Evolutionary conservation across 2,113 vertebrate genomes (phyloP).

Genomic region (Leptobrachium ailaonicum): DNA sequence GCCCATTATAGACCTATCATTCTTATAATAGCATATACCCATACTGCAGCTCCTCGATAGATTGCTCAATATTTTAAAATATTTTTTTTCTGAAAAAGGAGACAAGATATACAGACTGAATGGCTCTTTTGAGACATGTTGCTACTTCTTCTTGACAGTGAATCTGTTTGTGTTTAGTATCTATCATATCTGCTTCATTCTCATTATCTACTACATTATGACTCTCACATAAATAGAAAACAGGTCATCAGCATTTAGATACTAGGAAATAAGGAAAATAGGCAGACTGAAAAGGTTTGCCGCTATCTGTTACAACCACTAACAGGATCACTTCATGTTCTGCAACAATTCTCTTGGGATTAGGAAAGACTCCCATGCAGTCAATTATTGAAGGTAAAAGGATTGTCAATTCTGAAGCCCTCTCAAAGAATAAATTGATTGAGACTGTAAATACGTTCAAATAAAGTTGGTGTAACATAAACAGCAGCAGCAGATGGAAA

Average conservation of each 20-base stretch:
- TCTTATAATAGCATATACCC: no score
- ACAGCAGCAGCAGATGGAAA: slow-evolving; percentile 24
- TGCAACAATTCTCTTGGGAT: not conserved
- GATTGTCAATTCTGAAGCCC: slow-evolving; percentile 23
- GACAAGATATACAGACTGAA: no score
- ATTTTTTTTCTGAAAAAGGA: no score
- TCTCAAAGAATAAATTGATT: slow-evolving; percentile 13
- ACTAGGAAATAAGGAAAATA: slow-evolving; percentile 5
- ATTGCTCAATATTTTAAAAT: no score
- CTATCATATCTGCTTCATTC: not conserved
- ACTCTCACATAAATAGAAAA: not conserved
- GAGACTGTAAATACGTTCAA: slow-evolving; percentile 15
- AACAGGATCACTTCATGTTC: not conserved
- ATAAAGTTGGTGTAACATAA: slow-evolving; percentile 30
- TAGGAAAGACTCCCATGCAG: slow-evolving; percentile 9
- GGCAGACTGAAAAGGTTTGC: slow-evolving; percentile 3
- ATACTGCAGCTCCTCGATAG: no score
- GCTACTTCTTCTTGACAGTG: not conserved
- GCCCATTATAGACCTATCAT: no score
- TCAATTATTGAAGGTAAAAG: slow-evolving; percentile 23
- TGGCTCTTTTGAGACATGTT: not conserved
- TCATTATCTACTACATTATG: not conserved
- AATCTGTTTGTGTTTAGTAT: not conserved
- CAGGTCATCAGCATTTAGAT: slow-evolving; percentile 9
- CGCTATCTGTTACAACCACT: not conserved